Percentiles rank a stretch among this genome's conserved stretches.
Conservation (phyloP, 2,113 vertebrate genomes). For the Lamprotornis superbus region DNA sequence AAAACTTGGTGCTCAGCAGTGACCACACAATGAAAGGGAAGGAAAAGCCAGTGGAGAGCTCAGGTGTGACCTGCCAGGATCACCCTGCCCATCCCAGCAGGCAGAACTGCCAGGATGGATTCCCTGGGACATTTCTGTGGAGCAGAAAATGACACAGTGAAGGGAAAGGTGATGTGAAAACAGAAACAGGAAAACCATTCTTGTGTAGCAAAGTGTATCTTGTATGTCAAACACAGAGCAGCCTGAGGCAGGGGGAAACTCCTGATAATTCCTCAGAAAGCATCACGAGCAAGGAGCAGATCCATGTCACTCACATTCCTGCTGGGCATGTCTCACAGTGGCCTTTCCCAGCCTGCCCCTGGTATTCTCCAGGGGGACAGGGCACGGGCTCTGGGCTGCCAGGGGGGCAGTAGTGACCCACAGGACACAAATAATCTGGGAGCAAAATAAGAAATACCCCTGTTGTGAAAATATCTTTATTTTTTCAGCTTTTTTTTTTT, state of each 20-base stretch:
- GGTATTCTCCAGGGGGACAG: constrained; percentile 83
- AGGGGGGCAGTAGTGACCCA: constrained; percentile 82
- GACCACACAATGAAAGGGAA: background rate
- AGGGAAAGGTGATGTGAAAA: background rate
- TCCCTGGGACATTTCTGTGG: rapidly evolving
- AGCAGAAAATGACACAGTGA: background rate
- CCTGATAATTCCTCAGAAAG: background rate
- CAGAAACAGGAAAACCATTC: background rate
- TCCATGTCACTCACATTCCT: constrained; percentile 60
- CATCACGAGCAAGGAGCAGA: background rate
- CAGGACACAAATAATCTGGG: constrained; percentile 74
- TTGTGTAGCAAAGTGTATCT: background rate
- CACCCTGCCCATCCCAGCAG: background rate
- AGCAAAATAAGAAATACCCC: background rate
- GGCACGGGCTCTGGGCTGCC: constrained; percentile 76
- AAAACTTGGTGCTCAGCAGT: background rate
- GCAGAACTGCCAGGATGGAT: background rate
- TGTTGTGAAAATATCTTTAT: background rate
- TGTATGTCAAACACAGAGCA: background rate
- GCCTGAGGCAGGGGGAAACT: background rate
- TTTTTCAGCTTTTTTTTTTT: background rate
- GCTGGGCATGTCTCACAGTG: constrained; percentile 70
- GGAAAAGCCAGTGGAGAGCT: background rate
- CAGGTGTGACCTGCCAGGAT: background rate
- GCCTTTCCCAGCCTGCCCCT: constrained; percentile 77